A percentile compares a stretch with the other conserved stretches of the same genome.
These are phyloP conservation scores for Gorsachius goisagi DNA, from an alignment of 2,113 vertebrate genomes.

Conservation along the genomic window DNA sequence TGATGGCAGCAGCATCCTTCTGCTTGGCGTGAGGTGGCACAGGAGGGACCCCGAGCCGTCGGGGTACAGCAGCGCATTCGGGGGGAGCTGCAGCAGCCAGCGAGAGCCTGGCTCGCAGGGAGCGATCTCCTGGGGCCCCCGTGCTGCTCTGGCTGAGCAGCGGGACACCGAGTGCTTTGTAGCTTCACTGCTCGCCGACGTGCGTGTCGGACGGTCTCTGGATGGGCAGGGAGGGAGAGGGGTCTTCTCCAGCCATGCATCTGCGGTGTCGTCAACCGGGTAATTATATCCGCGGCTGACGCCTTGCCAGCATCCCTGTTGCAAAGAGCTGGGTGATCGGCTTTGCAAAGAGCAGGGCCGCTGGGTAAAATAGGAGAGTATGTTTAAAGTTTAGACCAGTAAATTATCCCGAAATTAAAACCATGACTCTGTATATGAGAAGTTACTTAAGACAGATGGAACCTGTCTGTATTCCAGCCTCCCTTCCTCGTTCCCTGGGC, in stretches of 20 bases:
- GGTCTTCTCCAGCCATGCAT: neutral
- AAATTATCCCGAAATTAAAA: neutral
- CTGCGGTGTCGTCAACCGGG: neutral
- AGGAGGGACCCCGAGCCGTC: accelerated
- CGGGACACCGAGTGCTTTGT: too few species aligned
- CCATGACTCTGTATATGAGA: neutral
- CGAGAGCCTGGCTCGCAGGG: neutral
- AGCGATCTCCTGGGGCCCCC: neutral
- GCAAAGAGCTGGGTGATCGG: neutral
- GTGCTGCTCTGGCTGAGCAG: neutral
- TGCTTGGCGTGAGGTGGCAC: neutral
- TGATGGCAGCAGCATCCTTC: neutral
- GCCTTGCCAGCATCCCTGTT: accelerated
- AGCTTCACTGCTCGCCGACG: neutral
- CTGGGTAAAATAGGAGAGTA: neutral
- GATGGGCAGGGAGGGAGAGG: accelerated
- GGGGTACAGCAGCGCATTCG: accelerated
- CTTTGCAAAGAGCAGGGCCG: accelerated
- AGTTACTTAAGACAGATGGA: neutral
- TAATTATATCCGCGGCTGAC: accelerated
- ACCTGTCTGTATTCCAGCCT: neutral
- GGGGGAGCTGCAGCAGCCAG: neutral
- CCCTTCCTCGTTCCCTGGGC: neutral
- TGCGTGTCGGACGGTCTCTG: accelerated
- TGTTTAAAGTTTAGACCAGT: neutral